Base-by-base conservation (phyloP, 2,888 invertebrate species). In the Bugulina stolonifera region DNA sequence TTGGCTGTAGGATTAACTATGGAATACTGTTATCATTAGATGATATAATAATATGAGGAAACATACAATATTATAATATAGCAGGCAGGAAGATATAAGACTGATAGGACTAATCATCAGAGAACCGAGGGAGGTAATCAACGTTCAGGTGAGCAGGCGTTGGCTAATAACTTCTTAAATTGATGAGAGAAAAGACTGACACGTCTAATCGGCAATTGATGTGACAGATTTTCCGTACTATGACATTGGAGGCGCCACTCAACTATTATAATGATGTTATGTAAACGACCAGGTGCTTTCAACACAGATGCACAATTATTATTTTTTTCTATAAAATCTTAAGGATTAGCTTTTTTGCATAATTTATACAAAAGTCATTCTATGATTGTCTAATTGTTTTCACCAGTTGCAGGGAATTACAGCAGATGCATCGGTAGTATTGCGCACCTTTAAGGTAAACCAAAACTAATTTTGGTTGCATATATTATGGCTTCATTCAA, bases 221-320 rank as follows among this genome's bases (percentile, higher is more conserved):
- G 64, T 64, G 64, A 64, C 64, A 64, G 25, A 29, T 22, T 25
- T 5, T 14, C 57, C n/a, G 27, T 25, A 22, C n/a, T 23, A 22
- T 64, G 64, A 64, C 64, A 64, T n/a, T 29, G 64, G 64, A 64
- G 64, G 32, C 64, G 32, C 32, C 64, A 64, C 29, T 18, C 18
- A 43, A 18, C 43, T 10, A 18, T 43, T 18, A 43, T 18, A 18
- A 18, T n/a, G n/a, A n/a, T 18, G 43, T 43, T 43, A 43, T 43
- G 43, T 18, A 43, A 5, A 43, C 43, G 10, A 18, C 43, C 43
- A 43, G 43, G 43, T 43, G 43, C 43, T 43, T 18, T 18, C 43
- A 43, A 43, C 5, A 18, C 43, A 43, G 43, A 43, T 43, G 43
- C 43, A 43, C 43, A 43, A 43, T 5, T 43, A 43, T 43, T 5